These are phyloP conservation scores for Poecilia gillii DNA, from an alignment of 2,797 vertebrate genomes.

Conservation along the genomic window DNA sequence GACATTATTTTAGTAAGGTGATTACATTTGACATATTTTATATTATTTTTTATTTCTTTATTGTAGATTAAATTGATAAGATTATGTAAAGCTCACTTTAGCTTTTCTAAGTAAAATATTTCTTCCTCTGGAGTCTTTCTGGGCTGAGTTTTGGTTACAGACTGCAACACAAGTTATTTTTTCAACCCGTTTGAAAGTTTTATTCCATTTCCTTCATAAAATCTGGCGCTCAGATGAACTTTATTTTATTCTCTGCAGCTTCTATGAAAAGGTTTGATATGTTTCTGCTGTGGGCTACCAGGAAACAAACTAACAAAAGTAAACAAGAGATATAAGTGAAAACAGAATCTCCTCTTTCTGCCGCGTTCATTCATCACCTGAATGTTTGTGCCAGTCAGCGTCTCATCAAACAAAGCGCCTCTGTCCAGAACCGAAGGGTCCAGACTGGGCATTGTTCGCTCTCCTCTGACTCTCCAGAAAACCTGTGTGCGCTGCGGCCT, in stretches of 20 bases:
- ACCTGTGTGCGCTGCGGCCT: slow-evolving; percentile 33
- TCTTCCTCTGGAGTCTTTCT: too few species aligned
- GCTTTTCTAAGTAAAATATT: too few species aligned
- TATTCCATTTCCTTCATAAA: not conserved
- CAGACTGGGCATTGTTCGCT: slow-evolving; percentile 71
- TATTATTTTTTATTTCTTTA: too few species aligned
- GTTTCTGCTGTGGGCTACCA: not conserved
- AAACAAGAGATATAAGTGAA: slow-evolving; percentile 7
- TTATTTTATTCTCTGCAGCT: not conserved
- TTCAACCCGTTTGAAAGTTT: not conserved
- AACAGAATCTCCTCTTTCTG: not conserved
- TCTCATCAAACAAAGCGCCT: slow-evolving; percentile 59
- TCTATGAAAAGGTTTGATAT: too few species aligned
- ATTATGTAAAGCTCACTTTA: too few species aligned
- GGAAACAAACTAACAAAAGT: not conserved
- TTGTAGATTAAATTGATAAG: too few species aligned
- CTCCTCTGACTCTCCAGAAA: slow-evolving; percentile 64
- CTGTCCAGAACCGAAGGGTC: slow-evolving; percentile 66
- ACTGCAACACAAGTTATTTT: not conserved
- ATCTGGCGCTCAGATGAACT: not conserved
- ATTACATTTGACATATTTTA: too few species aligned
- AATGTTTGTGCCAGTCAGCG: slow-evolving; percentile 31
- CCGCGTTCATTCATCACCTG: slow-evolving; percentile 33
- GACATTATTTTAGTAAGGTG: too few species aligned
- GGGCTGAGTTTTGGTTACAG: too few species aligned